phyloP scores from a whole-genome alignment of 2,113 vertebrate species.

The Sorex araneus region DNA sequence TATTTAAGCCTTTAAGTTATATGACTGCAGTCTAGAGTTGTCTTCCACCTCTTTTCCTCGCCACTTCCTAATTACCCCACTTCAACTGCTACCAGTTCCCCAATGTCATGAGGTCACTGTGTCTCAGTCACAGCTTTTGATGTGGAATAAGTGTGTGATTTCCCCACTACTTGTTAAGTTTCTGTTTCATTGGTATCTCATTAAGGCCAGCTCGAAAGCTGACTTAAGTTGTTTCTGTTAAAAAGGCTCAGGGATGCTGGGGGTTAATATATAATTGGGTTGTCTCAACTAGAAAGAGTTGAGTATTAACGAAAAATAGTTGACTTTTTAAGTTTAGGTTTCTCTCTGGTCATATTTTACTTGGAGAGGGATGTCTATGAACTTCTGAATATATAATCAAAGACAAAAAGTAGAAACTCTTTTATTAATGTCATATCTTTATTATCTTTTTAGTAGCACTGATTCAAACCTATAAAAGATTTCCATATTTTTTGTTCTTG shows the following conservation, averaged over 20 bases:
- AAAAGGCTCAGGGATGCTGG: neutral
- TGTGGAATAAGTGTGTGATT: neutral
- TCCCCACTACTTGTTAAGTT: neutral
- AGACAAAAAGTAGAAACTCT: conserved; percentile 9
- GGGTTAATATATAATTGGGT: neutral
- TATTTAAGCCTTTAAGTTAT: neutral
- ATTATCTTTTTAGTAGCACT: neutral
- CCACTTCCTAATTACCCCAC: neutral
- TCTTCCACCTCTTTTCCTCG: neutral
- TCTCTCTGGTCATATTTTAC: neutral
- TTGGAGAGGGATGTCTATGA: neutral
- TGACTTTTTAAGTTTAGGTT: neutral
- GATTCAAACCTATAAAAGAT: neutral
- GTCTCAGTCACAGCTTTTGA: neutral
- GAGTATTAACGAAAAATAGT: neutral
- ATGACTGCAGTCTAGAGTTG: neutral
- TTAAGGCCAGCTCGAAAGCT: conserved; percentile 16
- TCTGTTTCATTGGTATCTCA: conserved; percentile 9
- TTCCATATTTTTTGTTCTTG: conserved; percentile 14
- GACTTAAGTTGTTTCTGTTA: conserved; percentile 1
- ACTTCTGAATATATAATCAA: conserved; percentile 25
- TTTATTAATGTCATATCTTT: neutral
- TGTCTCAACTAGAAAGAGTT: conserved; percentile 43
- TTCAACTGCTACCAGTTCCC: neutral
- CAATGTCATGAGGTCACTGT: neutral